phyloP scores from a whole-genome alignment of 2,888 invertebrate genomes.

The Pollenia amentaria region DNA sequence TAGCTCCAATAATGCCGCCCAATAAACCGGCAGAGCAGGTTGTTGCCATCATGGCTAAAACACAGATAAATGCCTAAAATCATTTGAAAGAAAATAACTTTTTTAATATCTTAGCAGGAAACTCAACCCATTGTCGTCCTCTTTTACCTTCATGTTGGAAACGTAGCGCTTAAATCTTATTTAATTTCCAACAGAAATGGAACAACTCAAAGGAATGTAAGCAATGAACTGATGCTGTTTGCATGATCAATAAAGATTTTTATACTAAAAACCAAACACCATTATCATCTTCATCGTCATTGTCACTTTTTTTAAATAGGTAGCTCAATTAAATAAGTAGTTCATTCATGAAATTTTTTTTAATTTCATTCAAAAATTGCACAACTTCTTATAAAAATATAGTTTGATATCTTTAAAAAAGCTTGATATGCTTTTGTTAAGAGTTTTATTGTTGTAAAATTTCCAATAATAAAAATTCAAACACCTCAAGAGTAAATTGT shows the following conservation, averaged over 20 bases:
- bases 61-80: slow-evolving; percentile 71
- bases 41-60: slow-evolving; percentile 69
- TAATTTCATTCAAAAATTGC: slow-evolving; percentile 42
- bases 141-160: slow-evolving; percentile 73
- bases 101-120: not conserved
- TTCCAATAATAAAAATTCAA: not conserved
- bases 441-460: slow-evolving; percentile 5
- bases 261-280: slow-evolving; percentile 74
- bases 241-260: slow-evolving; percentile 67
- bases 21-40: slow-evolving; percentile 71
- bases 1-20: slow-evolving; percentile 29
- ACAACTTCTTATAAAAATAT: slow-evolving; percentile 46
- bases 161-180: slow-evolving; percentile 77
- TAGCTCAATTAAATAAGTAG: not conserved
- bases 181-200: slow-evolving; percentile 72
- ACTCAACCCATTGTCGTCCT: not conserved
- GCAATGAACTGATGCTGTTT: slow-evolving; percentile 78
- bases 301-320: slow-evolving; percentile 13
- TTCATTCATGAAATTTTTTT: not conserved
- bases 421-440: not conserved
- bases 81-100: not conserved
- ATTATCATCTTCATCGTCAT: not conserved
- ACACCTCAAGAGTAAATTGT: not conserved
- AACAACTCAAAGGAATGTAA: slow-evolving; percentile 76
- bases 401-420: slow-evolving; percentile 8